These are phyloP conservation scores for Xyliphius kryptos DNA, from an alignment of 2,113 vertebrate species.

Conservation along the genomic window DNA sequence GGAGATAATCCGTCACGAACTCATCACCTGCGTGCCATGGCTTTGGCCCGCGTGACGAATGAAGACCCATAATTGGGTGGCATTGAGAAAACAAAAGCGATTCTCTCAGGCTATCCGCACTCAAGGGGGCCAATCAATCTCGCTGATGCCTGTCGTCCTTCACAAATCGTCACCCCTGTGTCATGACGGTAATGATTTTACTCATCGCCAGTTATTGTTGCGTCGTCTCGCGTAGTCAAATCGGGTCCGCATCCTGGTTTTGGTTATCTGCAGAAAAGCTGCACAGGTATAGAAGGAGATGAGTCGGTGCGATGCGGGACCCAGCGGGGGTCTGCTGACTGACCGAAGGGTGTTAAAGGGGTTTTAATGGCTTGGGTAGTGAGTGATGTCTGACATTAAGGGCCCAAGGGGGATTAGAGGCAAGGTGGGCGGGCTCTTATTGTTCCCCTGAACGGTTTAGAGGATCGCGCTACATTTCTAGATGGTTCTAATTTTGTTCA, in stretches of 20 bases:
- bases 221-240: no score
- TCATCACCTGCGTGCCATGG: conserved; percentile 27
- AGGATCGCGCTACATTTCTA: no score
- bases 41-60: conserved; percentile 64
- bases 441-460: conserved; percentile 39
- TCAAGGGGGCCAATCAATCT: conserved; percentile 65
- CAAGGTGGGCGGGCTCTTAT: conserved; percentile 34
- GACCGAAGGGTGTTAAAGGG: conserved; percentile 36
- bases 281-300: no score
- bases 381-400: conserved; percentile 49
- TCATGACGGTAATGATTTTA: conserved; percentile 20
- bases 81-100: conserved; percentile 70
- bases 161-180: no score
- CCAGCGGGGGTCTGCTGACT: conserved; percentile 13
- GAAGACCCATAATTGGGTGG: conserved; percentile 68
- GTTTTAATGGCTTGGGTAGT: conserved; percentile 38
- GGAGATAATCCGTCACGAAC: conserved; percentile 32
- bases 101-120: conserved; percentile 67
- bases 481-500: no score
- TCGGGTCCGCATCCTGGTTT: no score
- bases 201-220: no score
- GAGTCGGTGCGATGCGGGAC: no score
- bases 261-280: no score
- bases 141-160: conserved; percentile 65
- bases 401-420: conserved; percentile 32